Evolutionary conservation across 2,797 vertebrate species (phyloP), one percentile per base, ranked within the genome.

Genomic region (Martes flavigula): DNA sequence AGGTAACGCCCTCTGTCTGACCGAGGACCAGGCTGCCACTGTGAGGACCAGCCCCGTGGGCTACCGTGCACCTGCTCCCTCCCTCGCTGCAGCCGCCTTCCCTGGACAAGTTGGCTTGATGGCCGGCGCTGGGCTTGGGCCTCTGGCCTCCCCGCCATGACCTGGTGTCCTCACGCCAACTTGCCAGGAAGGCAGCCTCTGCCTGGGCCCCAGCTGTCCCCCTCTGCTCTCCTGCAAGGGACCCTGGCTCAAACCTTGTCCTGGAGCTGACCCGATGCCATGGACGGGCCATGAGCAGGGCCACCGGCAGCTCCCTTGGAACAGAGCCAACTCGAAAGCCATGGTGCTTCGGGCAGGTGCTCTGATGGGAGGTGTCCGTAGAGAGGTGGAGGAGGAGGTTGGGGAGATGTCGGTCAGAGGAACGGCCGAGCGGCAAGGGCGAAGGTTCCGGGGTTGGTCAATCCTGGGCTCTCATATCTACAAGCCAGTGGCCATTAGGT

Each of bases 21-120:
- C 32, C 0, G 8, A 43, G 73, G 38, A 8, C n/a, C 30, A 0
- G 40, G 27, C 17, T 30, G 21, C 72, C 5, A 23, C 60, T 3
- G 3, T 7, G 38, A 64, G 82, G 21, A 18, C 13, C 0, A 40
- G 38, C 3, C 3, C 54, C 0, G 0, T 0, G 0, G 21, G 84
- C 27, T 6, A 7, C 10, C 1, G 9, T 1, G n/a, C 5, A 5
- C 35, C 43, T 23, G 38, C n/a, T 35, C 58, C 58, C 58, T 11
- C 25, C 0, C 0, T 9, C 0, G 6, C 25, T 0, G 3, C 0
- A 6, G 14, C 7, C 43, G 32, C 3, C 32, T 11, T 40, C 15
- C 21, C 14, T 18, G 14, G 62, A 25, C 12, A 40, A 35, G 73
- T 27, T 9, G 81, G n/a, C 35, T 1, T 23, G 40, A 21, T 20